Conservation (phyloP, 1,140 invertebrate genomes). For the Halesus radiatus region DNA sequence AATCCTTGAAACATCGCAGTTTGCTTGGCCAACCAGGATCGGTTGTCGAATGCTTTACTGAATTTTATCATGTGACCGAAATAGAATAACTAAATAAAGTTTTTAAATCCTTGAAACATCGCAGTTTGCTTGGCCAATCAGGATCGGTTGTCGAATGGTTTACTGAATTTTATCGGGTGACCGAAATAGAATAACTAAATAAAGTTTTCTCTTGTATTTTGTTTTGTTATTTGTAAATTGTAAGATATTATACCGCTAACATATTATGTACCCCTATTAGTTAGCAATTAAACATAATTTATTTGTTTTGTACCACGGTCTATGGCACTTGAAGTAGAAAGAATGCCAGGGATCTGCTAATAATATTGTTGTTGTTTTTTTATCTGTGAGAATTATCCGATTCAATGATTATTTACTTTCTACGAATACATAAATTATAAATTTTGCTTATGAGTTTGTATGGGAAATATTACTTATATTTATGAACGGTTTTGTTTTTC, state of each 20-base stretch:
- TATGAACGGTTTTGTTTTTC: slow-evolving; percentile 7
- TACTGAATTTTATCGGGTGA: too few species aligned
- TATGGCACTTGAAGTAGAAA: background rate
- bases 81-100: slow-evolving; percentile 24
- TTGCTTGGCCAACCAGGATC: too few species aligned
- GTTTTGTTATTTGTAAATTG: slow-evolving; percentile 27
- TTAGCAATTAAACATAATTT: slow-evolving; percentile 8
- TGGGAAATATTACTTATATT: slow-evolving; percentile 7
- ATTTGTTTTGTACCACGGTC: slow-evolving; percentile 9
- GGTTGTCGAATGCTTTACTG: too few species aligned
- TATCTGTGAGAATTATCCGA: background rate
- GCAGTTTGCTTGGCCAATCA: too few species aligned
- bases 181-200: slow-evolving; percentile 14
- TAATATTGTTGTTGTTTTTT: background rate
- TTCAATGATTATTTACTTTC: background rate
- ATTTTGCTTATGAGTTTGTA: background rate
- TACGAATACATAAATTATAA: background rate
- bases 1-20: too few species aligned
- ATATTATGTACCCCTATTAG: slow-evolving; percentile 27
- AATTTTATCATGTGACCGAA: too few species aligned
- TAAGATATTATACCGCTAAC: slow-evolving; percentile 10
- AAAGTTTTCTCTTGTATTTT: slow-evolving; percentile 12
- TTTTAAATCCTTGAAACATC: too few species aligned
- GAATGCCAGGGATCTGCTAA: slow-evolving; percentile 6
- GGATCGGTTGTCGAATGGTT: too few species aligned